Conservation (phyloP, 2,888 invertebrate species). For the Acrocyrtus sp. region DNA sequence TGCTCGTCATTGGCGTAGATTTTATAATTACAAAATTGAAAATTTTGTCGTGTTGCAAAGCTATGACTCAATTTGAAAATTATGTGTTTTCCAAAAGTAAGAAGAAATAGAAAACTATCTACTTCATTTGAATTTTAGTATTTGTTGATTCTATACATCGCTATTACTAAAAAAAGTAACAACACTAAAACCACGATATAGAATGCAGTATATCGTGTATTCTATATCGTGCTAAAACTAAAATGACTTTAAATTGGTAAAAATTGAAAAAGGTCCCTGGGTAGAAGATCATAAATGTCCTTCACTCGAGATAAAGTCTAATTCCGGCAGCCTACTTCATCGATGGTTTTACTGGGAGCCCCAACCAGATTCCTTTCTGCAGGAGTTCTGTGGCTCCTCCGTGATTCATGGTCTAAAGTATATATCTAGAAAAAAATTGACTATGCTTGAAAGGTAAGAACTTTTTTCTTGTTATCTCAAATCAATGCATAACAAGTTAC, state of each 20-base stretch:
- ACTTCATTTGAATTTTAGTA: too few relatives aligned
- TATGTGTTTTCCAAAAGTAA: conserved; percentile 25
- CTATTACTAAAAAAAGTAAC: background rate
- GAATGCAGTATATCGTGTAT: too few relatives aligned
- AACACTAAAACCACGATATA: background rate
- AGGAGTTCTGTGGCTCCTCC: conserved; percentile 34
- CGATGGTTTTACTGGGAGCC: conserved; percentile 39
- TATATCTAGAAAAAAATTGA: conserved; percentile 22
- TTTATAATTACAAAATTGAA: too few relatives aligned
- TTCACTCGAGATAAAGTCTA: too few relatives aligned
- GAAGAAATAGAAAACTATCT: background rate
- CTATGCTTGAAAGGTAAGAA: conserved; percentile 26
- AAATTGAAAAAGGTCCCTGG: too few relatives aligned
- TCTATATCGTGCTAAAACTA: too few relatives aligned
- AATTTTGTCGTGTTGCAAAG: too few relatives aligned
- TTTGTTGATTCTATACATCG: too few relatives aligned
- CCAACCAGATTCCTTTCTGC: conserved; percentile 13
- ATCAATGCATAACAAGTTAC: background rate
- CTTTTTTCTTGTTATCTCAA: background rate
- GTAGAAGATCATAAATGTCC: too few relatives aligned
- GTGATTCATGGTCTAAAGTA: conserved; percentile 43
- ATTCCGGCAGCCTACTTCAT: too few relatives aligned
- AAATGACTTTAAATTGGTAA: too few relatives aligned
- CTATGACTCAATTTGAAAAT: conserved; percentile 38
- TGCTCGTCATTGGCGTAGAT: too few relatives aligned